These are phyloP conservation scores for Orcinus orca DNA, from an alignment of 2,113 vertebrate species.

Conservation along the genomic window DNA sequence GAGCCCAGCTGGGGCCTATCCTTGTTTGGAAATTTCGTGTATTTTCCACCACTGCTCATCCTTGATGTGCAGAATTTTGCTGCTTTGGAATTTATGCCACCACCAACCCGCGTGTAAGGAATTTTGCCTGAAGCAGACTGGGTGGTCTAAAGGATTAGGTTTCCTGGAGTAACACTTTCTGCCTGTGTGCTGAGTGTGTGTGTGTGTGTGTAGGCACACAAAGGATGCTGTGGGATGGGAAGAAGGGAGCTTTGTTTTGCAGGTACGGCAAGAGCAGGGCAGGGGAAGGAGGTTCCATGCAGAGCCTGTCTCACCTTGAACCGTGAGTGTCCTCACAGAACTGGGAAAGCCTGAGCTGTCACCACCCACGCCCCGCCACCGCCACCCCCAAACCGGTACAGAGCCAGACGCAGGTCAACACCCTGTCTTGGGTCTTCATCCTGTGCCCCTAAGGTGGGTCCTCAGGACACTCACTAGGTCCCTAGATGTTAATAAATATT, in stretches of 20 bases:
- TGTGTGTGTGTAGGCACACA: not conserved
- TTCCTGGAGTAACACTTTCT: not conserved
- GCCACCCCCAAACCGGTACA: not conserved
- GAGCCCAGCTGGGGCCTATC: not conserved
- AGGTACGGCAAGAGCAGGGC: not conserved
- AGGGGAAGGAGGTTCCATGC: not conserved
- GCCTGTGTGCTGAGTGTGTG: not conserved
- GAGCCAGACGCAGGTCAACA: not conserved
- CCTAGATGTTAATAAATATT: not conserved
- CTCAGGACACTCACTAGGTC: not conserved
- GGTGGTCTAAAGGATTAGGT: constrained; percentile 25
- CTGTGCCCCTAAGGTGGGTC: not conserved
- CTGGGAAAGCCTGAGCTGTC: not conserved
- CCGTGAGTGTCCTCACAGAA: not conserved
- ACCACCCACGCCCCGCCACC: rapidly evolving
- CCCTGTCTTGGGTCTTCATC: not conserved
- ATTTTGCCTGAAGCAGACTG: not conserved
- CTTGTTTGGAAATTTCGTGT: not conserved
- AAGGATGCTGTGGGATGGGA: not conserved
- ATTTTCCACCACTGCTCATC: constrained; percentile 3
- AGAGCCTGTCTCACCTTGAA: not conserved
- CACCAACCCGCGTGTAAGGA: constrained; percentile 4
- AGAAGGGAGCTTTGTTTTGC: not conserved
- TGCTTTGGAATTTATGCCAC: constrained; percentile 43
- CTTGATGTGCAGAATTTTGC: constrained; percentile 10